These are phyloP conservation scores for Danio aesculapii DNA, from an alignment of 2,797 vertebrate genomes.

Conservation along the genomic window DNA sequence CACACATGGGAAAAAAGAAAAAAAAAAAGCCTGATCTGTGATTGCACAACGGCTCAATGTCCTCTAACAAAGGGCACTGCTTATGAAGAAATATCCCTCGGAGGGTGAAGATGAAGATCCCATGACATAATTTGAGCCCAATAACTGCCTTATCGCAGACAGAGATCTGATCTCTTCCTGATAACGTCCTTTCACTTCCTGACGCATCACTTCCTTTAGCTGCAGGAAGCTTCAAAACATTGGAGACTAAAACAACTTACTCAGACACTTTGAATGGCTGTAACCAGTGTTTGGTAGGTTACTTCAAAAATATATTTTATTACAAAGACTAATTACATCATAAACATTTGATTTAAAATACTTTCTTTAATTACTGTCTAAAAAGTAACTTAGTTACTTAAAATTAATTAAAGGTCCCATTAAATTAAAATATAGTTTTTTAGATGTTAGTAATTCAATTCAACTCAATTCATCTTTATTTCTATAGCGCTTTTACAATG, in stretches of 20 bases:
- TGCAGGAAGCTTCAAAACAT: constrained; percentile 12
- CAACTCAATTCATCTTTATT: too few species aligned
- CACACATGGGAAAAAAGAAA: neutral
- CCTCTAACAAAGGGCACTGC: constrained; percentile 48
- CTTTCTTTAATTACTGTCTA: too few species aligned
- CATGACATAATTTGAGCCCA: constrained; percentile 54
- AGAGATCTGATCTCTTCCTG: constrained; percentile 62
- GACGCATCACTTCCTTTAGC: constrained; percentile 39
- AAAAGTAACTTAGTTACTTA: too few species aligned
- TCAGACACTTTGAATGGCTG: too few species aligned
- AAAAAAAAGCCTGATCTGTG: constrained; percentile 2
- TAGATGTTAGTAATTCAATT: too few species aligned
- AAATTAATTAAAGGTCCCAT: too few species aligned
- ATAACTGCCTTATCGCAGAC: constrained; percentile 16
- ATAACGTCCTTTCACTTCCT: constrained; percentile 41
- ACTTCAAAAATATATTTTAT: too few species aligned
- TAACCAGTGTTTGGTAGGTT: too few species aligned
- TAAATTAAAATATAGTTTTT: too few species aligned
- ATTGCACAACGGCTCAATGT: neutral
- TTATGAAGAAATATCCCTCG: constrained; percentile 34
- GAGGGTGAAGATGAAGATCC: constrained; percentile 48
- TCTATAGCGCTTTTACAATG: too few species aligned
- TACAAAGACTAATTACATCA: too few species aligned
- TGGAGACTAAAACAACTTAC: constrained; percentile 8
- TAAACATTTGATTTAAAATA: too few species aligned